Conservation (phyloP, 2,888 invertebrate species). For the Peribatodes rhomboidaria region DNA sequence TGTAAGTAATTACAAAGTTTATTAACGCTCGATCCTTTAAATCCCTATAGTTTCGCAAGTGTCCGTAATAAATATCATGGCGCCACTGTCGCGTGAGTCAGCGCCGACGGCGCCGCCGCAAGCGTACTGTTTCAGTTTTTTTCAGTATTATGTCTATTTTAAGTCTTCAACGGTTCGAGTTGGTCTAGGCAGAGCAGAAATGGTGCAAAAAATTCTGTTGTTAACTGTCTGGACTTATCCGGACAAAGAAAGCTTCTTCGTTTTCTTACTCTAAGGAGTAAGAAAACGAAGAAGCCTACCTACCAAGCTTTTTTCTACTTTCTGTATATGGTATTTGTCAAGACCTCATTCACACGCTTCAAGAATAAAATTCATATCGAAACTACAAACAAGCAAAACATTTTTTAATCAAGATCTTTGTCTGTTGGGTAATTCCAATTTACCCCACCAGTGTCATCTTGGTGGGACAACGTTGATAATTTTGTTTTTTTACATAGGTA, state of each 20-base stretch:
- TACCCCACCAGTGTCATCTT: no score
- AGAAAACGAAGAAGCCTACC: no score
- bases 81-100: conserved; percentile 76
- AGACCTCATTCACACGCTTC: no score
- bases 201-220: conserved; percentile 1
- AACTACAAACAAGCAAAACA: no score
- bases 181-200: conserved; percentile 23
- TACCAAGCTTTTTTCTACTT: no score
- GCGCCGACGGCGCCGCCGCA: conserved; percentile 57
- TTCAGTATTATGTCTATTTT: conserved; percentile 55
- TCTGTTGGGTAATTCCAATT: no score
- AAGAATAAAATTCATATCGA: no score
- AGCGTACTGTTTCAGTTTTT: conserved; percentile 55
- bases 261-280: no score
- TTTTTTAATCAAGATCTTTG: no score
- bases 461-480: no score
- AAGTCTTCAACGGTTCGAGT: conserved; percentile 43
- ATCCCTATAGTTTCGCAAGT: conserved; percentile 61
- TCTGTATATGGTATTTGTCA: no score
- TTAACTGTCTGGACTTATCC: background rate
- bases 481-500: no score
- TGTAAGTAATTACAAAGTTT: conserved; percentile 51
- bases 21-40: conserved; percentile 54
- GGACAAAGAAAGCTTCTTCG: background rate
- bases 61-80: conserved; percentile 74